phyloP scores from a whole-genome alignment of 2,797 vertebrate species.

The Moxostoma hubbsi region DNA sequence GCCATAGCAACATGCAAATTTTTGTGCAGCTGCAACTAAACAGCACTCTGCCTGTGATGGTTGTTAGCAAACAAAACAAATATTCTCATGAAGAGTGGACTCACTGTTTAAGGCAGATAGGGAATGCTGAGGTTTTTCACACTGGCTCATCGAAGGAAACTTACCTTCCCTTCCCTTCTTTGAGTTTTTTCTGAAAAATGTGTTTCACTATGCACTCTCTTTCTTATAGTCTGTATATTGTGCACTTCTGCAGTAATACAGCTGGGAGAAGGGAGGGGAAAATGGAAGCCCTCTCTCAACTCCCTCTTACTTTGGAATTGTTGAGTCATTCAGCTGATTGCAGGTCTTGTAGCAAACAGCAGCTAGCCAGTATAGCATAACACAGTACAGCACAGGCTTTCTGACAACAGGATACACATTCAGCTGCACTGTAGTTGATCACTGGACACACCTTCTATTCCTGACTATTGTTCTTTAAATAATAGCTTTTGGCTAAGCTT shows the following conservation, averaged over 20 bases:
- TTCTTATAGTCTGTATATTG: not conserved
- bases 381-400: constrained; percentile 20
- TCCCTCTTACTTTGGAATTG: constrained; percentile 41
- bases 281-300: not conserved
- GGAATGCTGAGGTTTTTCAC: too few species aligned
- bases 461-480: constrained; percentile 46
- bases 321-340: constrained; percentile 50
- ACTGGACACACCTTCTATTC: constrained; percentile 53
- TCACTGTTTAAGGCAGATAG: not conserved
- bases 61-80: too few species aligned
- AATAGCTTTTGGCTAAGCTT: constrained; percentile 45
- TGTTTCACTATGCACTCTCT: too few species aligned
- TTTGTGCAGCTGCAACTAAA: constrained; percentile 17
- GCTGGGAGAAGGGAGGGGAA: not conserved
- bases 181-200: too few species aligned
- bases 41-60: not conserved
- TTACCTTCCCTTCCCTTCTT: too few species aligned
- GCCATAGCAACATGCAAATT: constrained; percentile 26
- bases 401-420: constrained; percentile 50
- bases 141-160: too few species aligned
- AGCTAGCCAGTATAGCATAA: not conserved
- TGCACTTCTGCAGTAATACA: too few species aligned
- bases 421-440: constrained; percentile 40
- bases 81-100: not conserved
- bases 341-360: constrained; percentile 39